Percentiles rank a stretch among this genome's conserved stretches.
phyloP scores from a whole-genome alignment of 2,888 invertebrate genomes.

The Noctua janthina region DNA sequence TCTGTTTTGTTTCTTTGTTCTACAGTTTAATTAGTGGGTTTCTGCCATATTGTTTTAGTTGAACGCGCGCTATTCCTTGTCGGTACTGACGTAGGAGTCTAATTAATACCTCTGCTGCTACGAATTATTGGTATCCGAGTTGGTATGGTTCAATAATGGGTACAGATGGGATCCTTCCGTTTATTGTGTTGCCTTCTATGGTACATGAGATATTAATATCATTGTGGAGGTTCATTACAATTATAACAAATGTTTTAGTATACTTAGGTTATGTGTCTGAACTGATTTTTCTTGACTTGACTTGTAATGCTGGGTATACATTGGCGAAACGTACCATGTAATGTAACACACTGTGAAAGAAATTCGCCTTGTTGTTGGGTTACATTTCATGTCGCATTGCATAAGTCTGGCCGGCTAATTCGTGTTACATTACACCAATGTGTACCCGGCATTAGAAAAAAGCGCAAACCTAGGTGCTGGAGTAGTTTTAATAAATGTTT shows the following conservation, averaged over 20 bases:
- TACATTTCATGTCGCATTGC: too few relatives aligned
- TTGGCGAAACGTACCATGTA: too few relatives aligned
- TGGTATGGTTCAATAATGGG: conserved; percentile 45
- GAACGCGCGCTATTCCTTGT: conserved; percentile 59
- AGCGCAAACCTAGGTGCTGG: neutral
- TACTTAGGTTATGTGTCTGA: neutral
- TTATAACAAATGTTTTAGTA: neutral
- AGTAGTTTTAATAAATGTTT: neutral
- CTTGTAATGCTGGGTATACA: neutral
- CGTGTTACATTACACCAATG: too few relatives aligned
- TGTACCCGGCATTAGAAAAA: neutral
- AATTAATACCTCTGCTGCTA: conserved; percentile 61
- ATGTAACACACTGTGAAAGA: too few relatives aligned
- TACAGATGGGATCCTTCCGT: conserved; percentile 46
- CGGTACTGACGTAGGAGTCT: conserved; percentile 60
- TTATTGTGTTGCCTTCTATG: conserved; percentile 51
- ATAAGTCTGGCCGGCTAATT: too few relatives aligned
- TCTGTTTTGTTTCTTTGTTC: conserved; percentile 83
- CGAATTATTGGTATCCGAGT: conserved; percentile 59
- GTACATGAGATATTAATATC: conserved; percentile 34
- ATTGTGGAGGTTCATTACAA: conserved; percentile 8
- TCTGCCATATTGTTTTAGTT: conserved; percentile 82
- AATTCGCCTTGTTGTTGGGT: too few relatives aligned
- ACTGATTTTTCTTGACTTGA: neutral
- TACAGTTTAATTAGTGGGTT: conserved; percentile 85